These are phyloP conservation scores for Pseudochromis fuscus DNA, from an alignment of 2,797 vertebrate genomes.

Conservation along the genomic window DNA sequence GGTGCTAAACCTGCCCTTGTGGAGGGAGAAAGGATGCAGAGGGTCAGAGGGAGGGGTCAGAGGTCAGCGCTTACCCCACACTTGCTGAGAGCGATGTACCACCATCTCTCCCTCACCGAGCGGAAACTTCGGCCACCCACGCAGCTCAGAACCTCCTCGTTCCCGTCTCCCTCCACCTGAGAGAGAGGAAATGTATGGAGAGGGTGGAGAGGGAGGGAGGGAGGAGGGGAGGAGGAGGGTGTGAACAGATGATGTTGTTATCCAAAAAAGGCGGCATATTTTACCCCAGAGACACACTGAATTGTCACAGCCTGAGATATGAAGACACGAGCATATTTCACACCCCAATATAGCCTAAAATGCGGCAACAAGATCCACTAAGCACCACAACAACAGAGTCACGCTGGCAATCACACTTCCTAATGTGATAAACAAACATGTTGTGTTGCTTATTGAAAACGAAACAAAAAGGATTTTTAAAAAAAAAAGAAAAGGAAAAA, in stretches of 20 bases:
- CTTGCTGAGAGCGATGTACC: constrained; percentile 97
- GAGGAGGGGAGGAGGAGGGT: too few species aligned
- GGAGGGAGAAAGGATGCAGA: background rate
- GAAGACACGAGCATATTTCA: constrained; percentile 72
- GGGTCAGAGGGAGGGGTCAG: constrained; percentile 30
- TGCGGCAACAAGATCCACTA: constrained; percentile 58
- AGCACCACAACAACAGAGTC: constrained; percentile 56
- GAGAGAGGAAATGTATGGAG: constrained; percentile 9
- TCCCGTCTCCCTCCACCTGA: constrained; percentile 89
- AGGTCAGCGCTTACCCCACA: constrained; percentile 89
- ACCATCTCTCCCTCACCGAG: constrained; percentile 94
- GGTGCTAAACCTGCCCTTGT: constrained; percentile 6
- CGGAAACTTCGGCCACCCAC: constrained; percentile 94
- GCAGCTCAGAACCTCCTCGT: constrained; percentile 89
- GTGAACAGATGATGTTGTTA: constrained; percentile 37
- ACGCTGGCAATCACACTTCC: constrained; percentile 57
- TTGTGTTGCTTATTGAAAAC: constrained; percentile 52
- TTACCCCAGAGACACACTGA: constrained; percentile 51
- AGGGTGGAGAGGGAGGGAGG: background rate
- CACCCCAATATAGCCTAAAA: constrained; percentile 64
- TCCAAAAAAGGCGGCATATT: constrained; percentile 34
- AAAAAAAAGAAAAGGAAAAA: too few species aligned
- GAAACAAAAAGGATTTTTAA: constrained; percentile 8
- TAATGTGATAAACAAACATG: constrained; percentile 69
- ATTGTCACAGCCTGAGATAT: constrained; percentile 59